phyloP scores from a whole-genome alignment of 2,888 invertebrate species.

The Mongoloraphidia duomilia region DNA sequence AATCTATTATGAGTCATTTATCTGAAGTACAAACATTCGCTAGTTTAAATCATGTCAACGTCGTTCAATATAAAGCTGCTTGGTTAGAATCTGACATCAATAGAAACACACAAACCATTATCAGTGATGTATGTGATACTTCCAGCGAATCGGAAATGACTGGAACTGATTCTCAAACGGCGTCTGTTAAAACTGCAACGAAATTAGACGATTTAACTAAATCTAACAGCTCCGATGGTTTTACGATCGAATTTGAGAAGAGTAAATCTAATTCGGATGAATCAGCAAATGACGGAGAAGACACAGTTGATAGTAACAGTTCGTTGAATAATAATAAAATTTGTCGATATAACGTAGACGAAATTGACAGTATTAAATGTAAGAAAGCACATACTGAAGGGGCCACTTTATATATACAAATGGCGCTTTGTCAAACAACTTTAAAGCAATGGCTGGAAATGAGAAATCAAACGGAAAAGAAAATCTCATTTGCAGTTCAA shows the following conservation, averaged over 20 bases:
- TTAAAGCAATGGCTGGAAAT: constrained; percentile 60
- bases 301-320: neutral
- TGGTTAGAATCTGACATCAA: constrained; percentile 60
- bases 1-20: constrained; percentile 48
- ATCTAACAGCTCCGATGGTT: constrained; percentile 30
- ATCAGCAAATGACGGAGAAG: constrained; percentile 18
- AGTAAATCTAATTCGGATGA: constrained; percentile 22
- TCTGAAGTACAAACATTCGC: constrained; percentile 71
- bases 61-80: constrained; percentile 70
- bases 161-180: constrained; percentile 1
- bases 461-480: constrained; percentile 31
- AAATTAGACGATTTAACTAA: too few species aligned
- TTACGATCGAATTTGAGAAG: constrained; percentile 31
- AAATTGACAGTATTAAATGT: constrained; percentile 5
- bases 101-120: constrained; percentile 16
- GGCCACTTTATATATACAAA: constrained; percentile 68
- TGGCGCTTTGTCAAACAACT: constrained; percentile 66
- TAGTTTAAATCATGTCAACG: constrained; percentile 60
- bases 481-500: constrained; percentile 15
- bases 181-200: neutral
- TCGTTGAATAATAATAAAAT: constrained; percentile 5
- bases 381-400: constrained; percentile 33
- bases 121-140: neutral
- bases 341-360: constrained; percentile 4
- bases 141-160: neutral